Base-by-base conservation (phyloP, 2,888 invertebrate species). In the Zygaena filipendulae region DNA sequence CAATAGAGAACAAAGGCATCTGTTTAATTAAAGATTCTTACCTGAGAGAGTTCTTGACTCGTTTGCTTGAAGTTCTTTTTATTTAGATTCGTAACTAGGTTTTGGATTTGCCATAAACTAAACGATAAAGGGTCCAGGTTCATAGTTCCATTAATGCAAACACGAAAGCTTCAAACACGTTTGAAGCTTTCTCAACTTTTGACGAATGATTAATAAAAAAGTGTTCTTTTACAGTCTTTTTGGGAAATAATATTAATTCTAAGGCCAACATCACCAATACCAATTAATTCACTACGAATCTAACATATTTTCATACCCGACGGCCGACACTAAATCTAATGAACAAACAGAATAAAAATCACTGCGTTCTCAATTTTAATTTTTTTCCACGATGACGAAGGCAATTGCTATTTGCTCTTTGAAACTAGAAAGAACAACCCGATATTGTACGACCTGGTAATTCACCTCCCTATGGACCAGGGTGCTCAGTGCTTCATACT, bases 61-160 rank as follows among this genome's bases (percentile, higher is more conserved):
- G 89, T 91, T 74, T 92, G 89, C 82, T 92, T 91, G 83, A 88
- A 92, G 84, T 95, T 96, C 85, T 93, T 95, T 87, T 95, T 96
- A 77, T 86, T 93, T 84, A 96, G 87, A 85, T 91, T 92, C 81
- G 89, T 87, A 86, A 96, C 92, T 83, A 95, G 91, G 88, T 91
- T 91, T 90, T 91, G 92, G 85, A 97, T 96, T 90, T 96, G 95
- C 87, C 93, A 92, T 90, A 96, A 90, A 87, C 95, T 92, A 90
- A 95, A 92, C 87, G 92, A 93, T 87, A 95, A 88, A 87, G 95
- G 91, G 89, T 96, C 96, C 88, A 95, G 94, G 92, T 93, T 94
- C 95, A 95, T 95, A 94, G 91, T 94, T 94, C 92, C 92, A 87
- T 87, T 85, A 87, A 88, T 84, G 84, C 89, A 85, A 87, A 87